Base-by-base conservation (phyloP, 2,797 vertebrate genomes). In the Danio jaintianensis region DNA sequence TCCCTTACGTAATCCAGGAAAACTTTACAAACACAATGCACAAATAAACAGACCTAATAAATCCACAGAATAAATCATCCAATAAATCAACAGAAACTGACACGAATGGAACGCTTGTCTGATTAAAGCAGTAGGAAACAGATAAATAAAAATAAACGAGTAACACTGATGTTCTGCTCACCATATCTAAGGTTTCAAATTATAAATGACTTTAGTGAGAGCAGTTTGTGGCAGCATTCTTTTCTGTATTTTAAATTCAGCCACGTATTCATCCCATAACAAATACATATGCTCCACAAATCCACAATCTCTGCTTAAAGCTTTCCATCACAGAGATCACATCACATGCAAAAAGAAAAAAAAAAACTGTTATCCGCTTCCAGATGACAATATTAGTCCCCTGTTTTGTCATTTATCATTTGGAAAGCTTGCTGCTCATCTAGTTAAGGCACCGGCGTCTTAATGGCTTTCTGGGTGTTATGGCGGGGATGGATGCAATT, bases 321-420 rank as follows among this genome's bases (percentile, higher is more conserved):
- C 67, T n/a, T 73, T 73, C 58, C 47, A 74, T 73, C 42, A 63
- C 45, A 67, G 18, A 13, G 4, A 68, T 52, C 43, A 55, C 56
- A 10, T 22, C 8, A 38, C 29, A 29, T 29, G 58, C 11, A 40
- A 74, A 42, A 75, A 15, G 50, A 52, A 74, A 64, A n/a, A 64
- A 76, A 53, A 48, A 45, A 56, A 53, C 63, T 76, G 75, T 82
- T 53, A 80, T 75, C 81, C 63, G 29, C 53, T 82, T 82, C 56
- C 70, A 76, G 77, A 68, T 77, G 77, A 83, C 83, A 83, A 86
- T 86, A 85, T 70, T 47, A 78, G 52, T 55, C 67, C 52, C 29
- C 47, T 70, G 61, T 80, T 85, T 73, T 86, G 81, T 80, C 80
- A 85, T 84, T 85, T 71, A 85, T 89, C 82, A 85, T 85, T 85